phyloP scores from a whole-genome alignment of 2,888 invertebrate genomes.

The Drosophila quinaria region DNA sequence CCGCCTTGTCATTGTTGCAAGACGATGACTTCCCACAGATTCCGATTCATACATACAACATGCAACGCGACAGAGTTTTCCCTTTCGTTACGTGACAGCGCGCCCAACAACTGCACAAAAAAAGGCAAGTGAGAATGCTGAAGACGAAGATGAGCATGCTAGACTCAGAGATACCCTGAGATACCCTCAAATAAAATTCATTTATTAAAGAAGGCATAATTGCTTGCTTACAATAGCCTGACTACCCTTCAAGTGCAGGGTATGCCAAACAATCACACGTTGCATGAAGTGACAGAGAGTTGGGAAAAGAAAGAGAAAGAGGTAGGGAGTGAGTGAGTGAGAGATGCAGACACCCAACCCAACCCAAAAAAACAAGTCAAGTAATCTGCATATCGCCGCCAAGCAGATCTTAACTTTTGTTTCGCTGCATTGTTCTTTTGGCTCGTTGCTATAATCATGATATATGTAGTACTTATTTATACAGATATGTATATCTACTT shows the following conservation, averaged over 20 bases:
- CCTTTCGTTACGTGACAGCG: conserved; percentile 80
- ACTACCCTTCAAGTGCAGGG: neutral
- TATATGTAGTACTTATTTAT: conserved; percentile 20
- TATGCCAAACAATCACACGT: conserved; percentile 54
- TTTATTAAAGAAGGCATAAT: neutral
- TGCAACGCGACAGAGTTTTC: conserved; percentile 63
- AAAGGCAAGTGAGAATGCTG: conserved; percentile 16
- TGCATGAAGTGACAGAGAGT: conserved; percentile 33
- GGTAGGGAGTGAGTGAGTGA: neutral
- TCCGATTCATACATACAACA: conserved; percentile 11
- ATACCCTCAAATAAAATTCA: neutral
- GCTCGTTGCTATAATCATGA: conserved; percentile 56
- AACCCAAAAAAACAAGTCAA: conserved; percentile 30
- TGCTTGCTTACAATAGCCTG: neutral
- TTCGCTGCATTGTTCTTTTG: conserved; percentile 69
- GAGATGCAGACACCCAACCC: conserved; percentile 31
- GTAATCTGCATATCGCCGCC: conserved; percentile 69
- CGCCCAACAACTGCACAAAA: conserved; percentile 45
- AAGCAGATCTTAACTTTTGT: conserved; percentile 63
- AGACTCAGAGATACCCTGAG: conserved; percentile 9
- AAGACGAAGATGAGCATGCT: neutral
- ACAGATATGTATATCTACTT: conserved; percentile 12
- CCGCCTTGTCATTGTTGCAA: conserved; percentile 72
- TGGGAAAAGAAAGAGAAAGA: neutral
- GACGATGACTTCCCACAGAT: conserved; percentile 77